phyloP scores from a whole-genome alignment of 2,888 invertebrate species.

The Stictocephala bisonia region DNA sequence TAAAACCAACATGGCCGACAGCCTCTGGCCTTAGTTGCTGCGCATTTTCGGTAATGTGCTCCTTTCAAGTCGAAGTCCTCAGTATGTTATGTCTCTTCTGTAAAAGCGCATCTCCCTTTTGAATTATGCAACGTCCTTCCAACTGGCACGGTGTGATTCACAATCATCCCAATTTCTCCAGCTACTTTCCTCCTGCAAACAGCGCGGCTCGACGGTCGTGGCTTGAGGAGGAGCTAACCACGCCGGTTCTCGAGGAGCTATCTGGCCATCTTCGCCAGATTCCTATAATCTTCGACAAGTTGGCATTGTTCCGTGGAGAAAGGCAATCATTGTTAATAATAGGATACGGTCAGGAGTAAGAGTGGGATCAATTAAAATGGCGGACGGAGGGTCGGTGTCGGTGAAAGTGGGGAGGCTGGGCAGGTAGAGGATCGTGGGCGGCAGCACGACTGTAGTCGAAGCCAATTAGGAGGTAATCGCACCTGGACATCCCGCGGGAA shows the following conservation, averaged over 20 bases:
- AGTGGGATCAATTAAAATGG: constrained; percentile 47
- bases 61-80: no score
- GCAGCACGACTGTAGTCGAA: background rate
- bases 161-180: background rate
- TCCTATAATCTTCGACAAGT: constrained; percentile 44
- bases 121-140: no score
- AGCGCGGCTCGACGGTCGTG: no score
- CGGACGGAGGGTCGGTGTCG: constrained; percentile 11
- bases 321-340: constrained; percentile 47
- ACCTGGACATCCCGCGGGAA: constrained; percentile 25
- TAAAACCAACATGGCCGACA: no score
- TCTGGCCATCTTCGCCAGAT: constrained; percentile 37
- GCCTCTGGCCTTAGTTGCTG: no score
- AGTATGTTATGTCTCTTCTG: no score
- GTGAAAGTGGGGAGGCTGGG: constrained; percentile 3
- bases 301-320: constrained; percentile 46
- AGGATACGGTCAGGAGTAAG: constrained; percentile 45
- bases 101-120: no score
- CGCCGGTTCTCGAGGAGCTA: background rate
- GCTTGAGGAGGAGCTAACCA: constrained; percentile 31
- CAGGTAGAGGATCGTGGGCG: constrained; percentile 24
- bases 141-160: no score
- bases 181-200: background rate
- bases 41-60: no score
- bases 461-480: constrained; percentile 21